Evolutionary conservation across 2,888 invertebrate genomes (phyloP).

Genomic region (Platycheirus rosarum): DNA sequence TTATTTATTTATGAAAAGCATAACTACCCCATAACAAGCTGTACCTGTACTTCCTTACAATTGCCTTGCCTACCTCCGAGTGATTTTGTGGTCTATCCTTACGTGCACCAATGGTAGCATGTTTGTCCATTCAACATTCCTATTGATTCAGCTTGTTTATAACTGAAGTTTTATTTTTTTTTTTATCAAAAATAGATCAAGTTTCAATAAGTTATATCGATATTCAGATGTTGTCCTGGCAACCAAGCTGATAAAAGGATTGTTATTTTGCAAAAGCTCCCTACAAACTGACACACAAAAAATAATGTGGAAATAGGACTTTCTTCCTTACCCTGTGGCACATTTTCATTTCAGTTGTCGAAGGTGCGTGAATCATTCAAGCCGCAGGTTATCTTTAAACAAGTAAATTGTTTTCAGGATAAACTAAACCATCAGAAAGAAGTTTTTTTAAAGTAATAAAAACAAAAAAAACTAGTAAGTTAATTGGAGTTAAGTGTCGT

Average conservation of each 20-base stretch:
- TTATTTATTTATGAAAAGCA: conserved; percentile 57
- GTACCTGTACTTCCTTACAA: conserved; percentile 22
- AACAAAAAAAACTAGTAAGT: conserved; percentile 40
- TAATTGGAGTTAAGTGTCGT: background rate
- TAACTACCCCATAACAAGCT: conserved; percentile 41
- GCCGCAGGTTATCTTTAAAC: background rate
- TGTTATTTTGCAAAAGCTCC: conserved; percentile 71
- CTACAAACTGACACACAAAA: conserved; percentile 30
- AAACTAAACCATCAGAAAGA: background rate
- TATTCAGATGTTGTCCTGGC: conserved; percentile 50
- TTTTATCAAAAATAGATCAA: conserved; percentile 70
- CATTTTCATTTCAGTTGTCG: conserved; percentile 67
- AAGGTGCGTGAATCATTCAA: conserved; percentile 66
- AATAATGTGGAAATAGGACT: conserved; percentile 35
- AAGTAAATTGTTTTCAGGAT: conserved; percentile 27
- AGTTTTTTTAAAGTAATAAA: conserved; percentile 8
- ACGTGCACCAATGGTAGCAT: too few species aligned
- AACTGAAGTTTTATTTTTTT: conserved; percentile 20
- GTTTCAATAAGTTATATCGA: conserved; percentile 73
- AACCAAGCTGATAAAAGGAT: conserved; percentile 34
- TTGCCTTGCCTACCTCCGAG: conserved; percentile 27
- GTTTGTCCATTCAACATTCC: conserved; percentile 67
- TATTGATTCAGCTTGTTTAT: conserved; percentile 67
- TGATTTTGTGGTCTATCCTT: conserved; percentile 33
- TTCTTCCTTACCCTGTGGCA: conserved; percentile 53